phyloP scores from a whole-genome alignment of 2,888 invertebrate species.

The Amphiduros pacificus region DNA sequence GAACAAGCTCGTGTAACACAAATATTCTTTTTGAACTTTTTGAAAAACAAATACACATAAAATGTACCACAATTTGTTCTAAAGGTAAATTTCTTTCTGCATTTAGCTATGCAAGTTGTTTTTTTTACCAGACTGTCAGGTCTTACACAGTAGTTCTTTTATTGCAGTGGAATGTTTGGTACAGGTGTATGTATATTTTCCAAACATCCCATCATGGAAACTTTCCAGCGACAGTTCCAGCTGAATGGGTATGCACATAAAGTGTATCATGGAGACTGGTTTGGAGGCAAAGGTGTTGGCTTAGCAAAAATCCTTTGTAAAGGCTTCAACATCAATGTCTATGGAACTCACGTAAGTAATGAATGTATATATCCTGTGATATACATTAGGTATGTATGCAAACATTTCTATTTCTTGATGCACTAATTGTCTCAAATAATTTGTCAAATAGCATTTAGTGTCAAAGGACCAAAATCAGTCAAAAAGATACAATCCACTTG shows the following conservation, averaged over 20 bases:
- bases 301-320: constrained; percentile 38
- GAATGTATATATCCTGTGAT: no score
- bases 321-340: constrained; percentile 74
- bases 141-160: constrained; percentile 68
- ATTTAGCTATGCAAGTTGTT: not conserved
- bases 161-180: constrained; percentile 49
- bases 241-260: constrained; percentile 96
- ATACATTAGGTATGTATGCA: no score
- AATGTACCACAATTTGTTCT: not conserved
- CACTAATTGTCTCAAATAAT: no score
- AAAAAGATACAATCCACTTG: no score
- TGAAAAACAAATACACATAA: constrained; percentile 60
- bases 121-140: not conserved
- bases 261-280: constrained; percentile 97
- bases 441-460: no score
- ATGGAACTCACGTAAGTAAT: constrained; percentile 89
- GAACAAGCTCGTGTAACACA: constrained; percentile 72
- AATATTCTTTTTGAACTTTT: constrained; percentile 83
- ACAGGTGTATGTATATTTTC: constrained; percentile 56
- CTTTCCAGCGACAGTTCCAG: constrained; percentile 89
- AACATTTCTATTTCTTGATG: no score
- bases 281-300: constrained; percentile 83
- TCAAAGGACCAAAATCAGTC: no score
- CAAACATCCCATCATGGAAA: constrained; percentile 65
- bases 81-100: not conserved